Conservation (phyloP, 1,140 invertebrate genomes). For the Acromyrmex charruanus region DNA sequence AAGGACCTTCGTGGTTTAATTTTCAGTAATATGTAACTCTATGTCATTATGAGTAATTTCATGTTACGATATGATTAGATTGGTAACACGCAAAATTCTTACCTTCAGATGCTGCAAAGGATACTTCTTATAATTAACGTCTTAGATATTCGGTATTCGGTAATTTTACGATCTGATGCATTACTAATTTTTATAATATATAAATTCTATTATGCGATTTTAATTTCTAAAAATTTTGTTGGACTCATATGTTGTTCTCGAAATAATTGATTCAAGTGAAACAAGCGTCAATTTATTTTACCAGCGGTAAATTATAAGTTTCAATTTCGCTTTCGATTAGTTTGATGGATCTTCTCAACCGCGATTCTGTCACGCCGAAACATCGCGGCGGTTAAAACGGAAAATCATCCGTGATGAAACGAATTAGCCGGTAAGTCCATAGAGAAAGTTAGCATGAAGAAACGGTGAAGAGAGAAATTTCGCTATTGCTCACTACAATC, state of each 20-base stretch:
- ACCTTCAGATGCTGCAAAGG: neutral
- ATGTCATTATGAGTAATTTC: neutral
- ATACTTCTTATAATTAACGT: neutral
- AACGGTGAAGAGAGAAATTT: neutral
- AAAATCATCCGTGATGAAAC: conserved; percentile 64
- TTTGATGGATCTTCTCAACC: conserved; percentile 6
- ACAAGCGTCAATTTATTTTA: neutral
- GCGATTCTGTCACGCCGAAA: conserved; percentile 22
- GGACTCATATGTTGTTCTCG: neutral
- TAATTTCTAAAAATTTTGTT: neutral
- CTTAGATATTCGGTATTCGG: neutral
- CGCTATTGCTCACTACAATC: neutral
- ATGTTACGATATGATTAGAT: conserved; percentile 6
- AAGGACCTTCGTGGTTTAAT: conserved; percentile 35
- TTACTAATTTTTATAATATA: neutral
- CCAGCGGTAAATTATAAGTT: neutral
- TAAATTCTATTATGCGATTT: neutral
- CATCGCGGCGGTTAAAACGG: conserved; percentile 25
- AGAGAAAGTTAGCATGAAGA: conserved; percentile 6
- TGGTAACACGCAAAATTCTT: neutral
- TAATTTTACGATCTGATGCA: no score
- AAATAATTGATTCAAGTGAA: conserved; percentile 9
- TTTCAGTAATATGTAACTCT: conserved; percentile 23
- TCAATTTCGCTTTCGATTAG: conserved; percentile 53
- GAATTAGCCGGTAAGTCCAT: conserved; percentile 2